phyloP scores from a whole-genome alignment of 2,113 vertebrate species.

The Blennius ocellaris region DNA sequence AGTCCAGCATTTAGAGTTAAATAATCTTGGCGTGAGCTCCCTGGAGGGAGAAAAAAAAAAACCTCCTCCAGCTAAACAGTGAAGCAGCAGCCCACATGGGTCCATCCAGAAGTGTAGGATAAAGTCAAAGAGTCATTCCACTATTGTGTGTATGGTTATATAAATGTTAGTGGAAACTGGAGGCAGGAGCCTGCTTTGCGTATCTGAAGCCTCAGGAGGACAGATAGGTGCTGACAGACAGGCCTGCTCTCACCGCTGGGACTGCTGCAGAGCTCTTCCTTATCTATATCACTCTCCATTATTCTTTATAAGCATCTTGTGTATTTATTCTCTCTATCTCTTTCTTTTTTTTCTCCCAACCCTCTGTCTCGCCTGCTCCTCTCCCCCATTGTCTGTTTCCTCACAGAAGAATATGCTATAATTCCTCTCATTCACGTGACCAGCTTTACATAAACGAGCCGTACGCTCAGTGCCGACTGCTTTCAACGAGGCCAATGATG shows the following conservation, averaged over 20 bases:
- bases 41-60: constrained; percentile 48
- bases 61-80: constrained; percentile 29
- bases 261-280: constrained; percentile 8
- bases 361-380: neutral
- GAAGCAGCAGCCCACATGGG: constrained; percentile 28
- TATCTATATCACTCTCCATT: constrained; percentile 12
- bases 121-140: constrained; percentile 59
- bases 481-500: constrained; percentile 29
- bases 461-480: constrained; percentile 18
- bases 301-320: constrained; percentile 13
- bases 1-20: constrained; percentile 42
- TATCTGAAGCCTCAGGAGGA: constrained; percentile 45
- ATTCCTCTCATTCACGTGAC: constrained; percentile 11
- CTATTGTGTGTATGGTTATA: constrained; percentile 41
- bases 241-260: constrained; percentile 21
- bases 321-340: constrained; percentile 4
- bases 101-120: constrained; percentile 26
- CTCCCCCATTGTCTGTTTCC: constrained; percentile 6
- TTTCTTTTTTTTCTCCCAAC: neutral
- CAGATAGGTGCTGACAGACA: constrained; percentile 66
- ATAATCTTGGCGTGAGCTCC: constrained; percentile 37
- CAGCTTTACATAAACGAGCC: constrained; percentile 42
- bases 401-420: neutral
- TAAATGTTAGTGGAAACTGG: constrained; percentile 58
- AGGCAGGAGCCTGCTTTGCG: constrained; percentile 43